phyloP scores from a whole-genome alignment of 2,113 vertebrate species.

The Poecile atricapillus region DNA sequence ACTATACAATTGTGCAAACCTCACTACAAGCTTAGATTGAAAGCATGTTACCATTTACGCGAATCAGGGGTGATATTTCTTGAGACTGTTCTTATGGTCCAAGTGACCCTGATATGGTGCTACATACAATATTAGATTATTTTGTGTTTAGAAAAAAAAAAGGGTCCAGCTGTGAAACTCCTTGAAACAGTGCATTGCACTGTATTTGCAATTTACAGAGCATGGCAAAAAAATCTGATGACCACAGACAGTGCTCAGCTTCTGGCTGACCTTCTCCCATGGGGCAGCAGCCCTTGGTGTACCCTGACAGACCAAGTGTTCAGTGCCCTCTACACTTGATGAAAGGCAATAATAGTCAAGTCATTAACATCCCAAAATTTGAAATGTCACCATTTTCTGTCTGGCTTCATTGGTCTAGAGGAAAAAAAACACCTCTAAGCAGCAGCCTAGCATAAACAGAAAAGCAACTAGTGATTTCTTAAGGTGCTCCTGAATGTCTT shows the following conservation, averaged over 20 bases:
- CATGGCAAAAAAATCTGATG: slow-evolving; percentile 22
- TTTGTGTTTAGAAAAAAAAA: neutral
- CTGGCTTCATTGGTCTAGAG: neutral
- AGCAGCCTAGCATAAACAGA: neutral
- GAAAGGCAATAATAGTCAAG: neutral
- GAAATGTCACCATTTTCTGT: neutral
- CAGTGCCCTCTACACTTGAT: neutral
- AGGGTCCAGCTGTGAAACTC: neutral
- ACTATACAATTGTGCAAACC: neutral
- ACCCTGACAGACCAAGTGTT: neutral
- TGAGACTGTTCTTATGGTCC: neutral
- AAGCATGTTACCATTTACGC: neutral
- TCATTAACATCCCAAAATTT: neutral
- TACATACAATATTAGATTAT: neutral
- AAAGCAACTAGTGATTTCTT: neutral
- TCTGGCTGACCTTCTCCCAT: neutral
- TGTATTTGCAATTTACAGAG: neutral
- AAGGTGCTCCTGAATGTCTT: neutral
- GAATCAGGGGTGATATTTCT: neutral
- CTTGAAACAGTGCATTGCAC: neutral
- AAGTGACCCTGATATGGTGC: neutral
- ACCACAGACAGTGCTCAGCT: neutral
- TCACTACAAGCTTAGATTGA: neutral
- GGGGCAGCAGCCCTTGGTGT: neutral
- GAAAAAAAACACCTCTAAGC: neutral